Evolutionary conservation across 2,888 invertebrate genomes (phyloP), one percentile per base, ranked within the genome.

Genomic region (Brassicogethes aeneus): DNA sequence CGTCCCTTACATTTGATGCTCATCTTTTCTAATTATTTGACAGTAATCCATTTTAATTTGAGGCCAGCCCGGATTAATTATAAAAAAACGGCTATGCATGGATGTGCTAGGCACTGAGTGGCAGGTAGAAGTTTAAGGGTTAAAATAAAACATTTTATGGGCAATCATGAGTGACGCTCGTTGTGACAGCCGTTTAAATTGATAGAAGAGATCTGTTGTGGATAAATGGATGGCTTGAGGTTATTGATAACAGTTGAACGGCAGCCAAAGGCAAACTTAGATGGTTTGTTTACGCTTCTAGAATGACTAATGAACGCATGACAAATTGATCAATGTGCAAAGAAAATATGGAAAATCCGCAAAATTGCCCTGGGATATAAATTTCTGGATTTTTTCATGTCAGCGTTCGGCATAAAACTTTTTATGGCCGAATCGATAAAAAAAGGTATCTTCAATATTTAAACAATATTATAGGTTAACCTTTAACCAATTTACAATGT

Each of bases 241-340:
- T 57, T 58, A 59, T 57, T 57, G 57, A 59, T 57, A 59, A 59
- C 55, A 52, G 55, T 55, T 54, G 56, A 56, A 57, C 56, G 53
- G 50, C 50, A 56, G 57, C 56, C 57, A 57, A 54, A 51, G 52
- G 52, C 54, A 57, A 57, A 55, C 56, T 57, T 54, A 47, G 54
- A 59, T 55, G 56, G 57, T 59, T 59, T 59, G 57, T 59, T 58
- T 58, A 56, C 56, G 58, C 52, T 56, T 42, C 45, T 43, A 44
- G 57, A 53, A 58, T 59, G 56, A 58, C 54, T 58, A 59, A 58
- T 58, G 59, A 57, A 56, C 54, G 53, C 56, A 57, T 56, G 59
- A 58, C 55, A 57, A 56, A 58, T 58, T 59, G 56, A 56, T 55
- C 52, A 52, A 48, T 50, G 53, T 53, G 48, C 48, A 55, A 40